Conservation (phyloP, 2,113 vertebrate species). For the Elachura formosa region DNA sequence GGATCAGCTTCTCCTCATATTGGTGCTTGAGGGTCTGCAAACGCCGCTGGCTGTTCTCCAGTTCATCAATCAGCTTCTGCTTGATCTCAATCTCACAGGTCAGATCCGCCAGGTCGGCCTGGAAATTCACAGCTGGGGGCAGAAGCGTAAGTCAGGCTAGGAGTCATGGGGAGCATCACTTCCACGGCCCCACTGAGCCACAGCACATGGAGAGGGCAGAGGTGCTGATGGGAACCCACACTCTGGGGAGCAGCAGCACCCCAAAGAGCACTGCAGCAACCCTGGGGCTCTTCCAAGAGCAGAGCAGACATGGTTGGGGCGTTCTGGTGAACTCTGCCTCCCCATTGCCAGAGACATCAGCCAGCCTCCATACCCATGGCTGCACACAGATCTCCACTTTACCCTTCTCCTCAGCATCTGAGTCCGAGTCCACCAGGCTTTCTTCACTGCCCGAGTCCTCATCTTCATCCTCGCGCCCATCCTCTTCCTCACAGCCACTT, state of each 20-base stretch:
- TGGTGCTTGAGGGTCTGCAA: slow-evolving; percentile 93
- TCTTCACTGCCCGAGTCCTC: slow-evolving; percentile 92
- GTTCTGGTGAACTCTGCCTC: background rate
- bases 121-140: slow-evolving; percentile 81
- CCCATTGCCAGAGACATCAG: background rate
- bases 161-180: background rate
- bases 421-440: slow-evolving; percentile 92
- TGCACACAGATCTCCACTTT: background rate
- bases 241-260: background rate
- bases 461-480: slow-evolving; percentile 84
- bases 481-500: slow-evolving; percentile 91
- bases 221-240: background rate
- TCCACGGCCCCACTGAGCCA: background rate
- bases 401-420: slow-evolving; percentile 93
- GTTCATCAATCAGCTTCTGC: slow-evolving; percentile 94
- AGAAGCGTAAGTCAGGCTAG: background rate
- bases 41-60: slow-evolving; percentile 94
- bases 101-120: slow-evolving; percentile 90
- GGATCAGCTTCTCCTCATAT: slow-evolving; percentile 94
- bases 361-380: background rate
- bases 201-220: background rate
- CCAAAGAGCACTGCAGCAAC: background rate
- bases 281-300: background rate
- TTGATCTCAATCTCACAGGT: slow-evolving; percentile 99
- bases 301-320: rapidly evolving